Evolutionary conservation across 2,797 vertebrate genomes (phyloP).

Genomic region (Channa striata): DNA sequence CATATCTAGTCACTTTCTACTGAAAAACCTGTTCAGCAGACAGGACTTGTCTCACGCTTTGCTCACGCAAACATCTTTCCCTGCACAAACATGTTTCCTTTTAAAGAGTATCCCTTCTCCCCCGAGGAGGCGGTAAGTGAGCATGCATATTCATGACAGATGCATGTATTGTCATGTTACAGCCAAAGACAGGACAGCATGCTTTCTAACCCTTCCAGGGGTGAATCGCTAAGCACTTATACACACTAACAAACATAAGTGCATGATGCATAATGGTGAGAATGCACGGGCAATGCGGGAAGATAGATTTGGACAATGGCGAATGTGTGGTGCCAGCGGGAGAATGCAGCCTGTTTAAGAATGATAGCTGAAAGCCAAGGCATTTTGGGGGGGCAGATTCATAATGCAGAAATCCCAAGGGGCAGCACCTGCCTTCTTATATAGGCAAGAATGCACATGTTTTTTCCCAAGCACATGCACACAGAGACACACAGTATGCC

Average conservation of each 20-base stretch:
- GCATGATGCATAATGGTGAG: slow-evolving; percentile 3
- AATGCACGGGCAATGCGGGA: slow-evolving; percentile 40
- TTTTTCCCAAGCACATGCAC: slow-evolving; percentile 28
- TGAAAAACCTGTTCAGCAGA: slow-evolving; percentile 56
- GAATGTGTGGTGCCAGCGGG: slow-evolving; percentile 30
- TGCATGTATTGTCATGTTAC: slow-evolving; percentile 59
- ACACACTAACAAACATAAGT: slow-evolving; percentile 5
- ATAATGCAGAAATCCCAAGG: slow-evolving; percentile 63
- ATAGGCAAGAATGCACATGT: slow-evolving; percentile 55
- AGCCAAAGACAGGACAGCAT: slow-evolving; percentile 19
- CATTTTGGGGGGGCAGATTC: slow-evolving; percentile 45
- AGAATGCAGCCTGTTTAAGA: slow-evolving; percentile 55
- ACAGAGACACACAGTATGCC: slow-evolving; percentile 47
- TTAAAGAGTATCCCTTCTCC: slow-evolving; percentile 28
- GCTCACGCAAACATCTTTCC: slow-evolving; percentile 32
- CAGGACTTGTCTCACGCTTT: slow-evolving; percentile 37
- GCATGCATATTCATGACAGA: slow-evolving; percentile 59
- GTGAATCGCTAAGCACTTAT: background rate
- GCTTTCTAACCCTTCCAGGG: slow-evolving; percentile 8
- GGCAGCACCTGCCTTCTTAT: slow-evolving; percentile 74
- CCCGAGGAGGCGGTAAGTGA: slow-evolving; percentile 36
- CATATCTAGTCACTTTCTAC: slow-evolving; percentile 42
- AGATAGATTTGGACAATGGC: slow-evolving; percentile 38
- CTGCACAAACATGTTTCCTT: slow-evolving; percentile 61
- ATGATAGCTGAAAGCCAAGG: slow-evolving; percentile 54